Evolutionary conservation across 2,888 invertebrate species (phyloP), one percentile per base, ranked within the genome.

Genomic region (Micoletzkya japonica): DNA sequence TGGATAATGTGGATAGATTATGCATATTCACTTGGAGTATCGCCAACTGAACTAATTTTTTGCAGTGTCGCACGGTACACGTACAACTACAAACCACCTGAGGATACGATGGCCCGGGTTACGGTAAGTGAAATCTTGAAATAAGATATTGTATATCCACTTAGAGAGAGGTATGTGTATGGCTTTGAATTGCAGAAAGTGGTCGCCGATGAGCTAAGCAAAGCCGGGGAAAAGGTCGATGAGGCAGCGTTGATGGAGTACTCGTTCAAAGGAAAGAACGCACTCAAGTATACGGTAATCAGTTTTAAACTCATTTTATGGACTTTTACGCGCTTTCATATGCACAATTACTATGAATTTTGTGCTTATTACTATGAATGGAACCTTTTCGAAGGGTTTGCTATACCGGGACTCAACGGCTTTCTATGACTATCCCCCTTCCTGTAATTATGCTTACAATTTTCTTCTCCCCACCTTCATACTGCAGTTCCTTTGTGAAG

Each of bases 1-100:
- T n/a, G n/a, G n/a, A n/a, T n/a, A n/a, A n/a, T n/a, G n/a, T n/a
- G n/a, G n/a, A n/a, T n/a, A n/a, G n/a, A n/a, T n/a, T 39, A 1
- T 26, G 44, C 20, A 44, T 44, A 44, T 44, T 14, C 20, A 14
- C n/a, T 39, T 1, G 28, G 39, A 3, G 28, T 24, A 39, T 24
- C 1, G 20, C 24, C n/a, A 39, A 20, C 6, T 24, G 17, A 39
- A 26, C 20, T 28, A 26, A 60, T 28, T 52, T n/a, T 28, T 60
- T 77, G 36, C 68, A 77, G 77, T 37, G 68, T 78, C 10, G 34
- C 78, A 67, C 74, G 76, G 49, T 77, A 80, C 63, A 56, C 69
- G 2, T 64, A 77, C 50, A 76, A 67, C 52, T 80, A 80, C 70
- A 52, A 67, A 3, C 80, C 80, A 10, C 64, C 73, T 10, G 36